Percentiles rank a stretch among this genome's conserved stretches.
These are phyloP conservation scores for Chloromyia formosa DNA, from an alignment of 2,888 invertebrate species.

Conservation along the genomic window DNA sequence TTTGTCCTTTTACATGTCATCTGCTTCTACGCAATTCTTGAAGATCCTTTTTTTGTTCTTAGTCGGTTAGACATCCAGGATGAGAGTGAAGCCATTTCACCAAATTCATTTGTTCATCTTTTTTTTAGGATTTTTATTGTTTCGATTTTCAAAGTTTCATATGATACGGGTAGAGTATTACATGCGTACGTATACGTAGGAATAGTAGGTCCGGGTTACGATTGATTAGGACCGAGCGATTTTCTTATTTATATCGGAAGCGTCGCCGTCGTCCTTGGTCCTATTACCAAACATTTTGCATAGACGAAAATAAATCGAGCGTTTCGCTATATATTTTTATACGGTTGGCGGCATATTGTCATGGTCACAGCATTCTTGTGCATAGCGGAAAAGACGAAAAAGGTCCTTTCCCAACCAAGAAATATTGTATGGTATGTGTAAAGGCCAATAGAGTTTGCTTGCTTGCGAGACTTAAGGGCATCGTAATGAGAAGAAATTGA, in stretches of 20 bases:
- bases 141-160: neutral
- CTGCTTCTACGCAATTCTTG: neutral
- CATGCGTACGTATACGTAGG: neutral
- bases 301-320: neutral
- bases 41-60: neutral
- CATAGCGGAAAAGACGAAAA: no score
- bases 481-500: constrained; percentile 10
- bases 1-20: neutral
- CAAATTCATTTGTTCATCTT: no score
- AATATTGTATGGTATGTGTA: no score
- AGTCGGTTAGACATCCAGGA: no score
- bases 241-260: no score
- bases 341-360: neutral
- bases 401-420: no score
- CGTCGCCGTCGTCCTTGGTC: neutral
- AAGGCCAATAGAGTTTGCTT: neutral
- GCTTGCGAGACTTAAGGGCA: neutral
- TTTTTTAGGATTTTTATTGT: neutral
- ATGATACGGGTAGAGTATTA: neutral
- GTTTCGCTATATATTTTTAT: neutral
- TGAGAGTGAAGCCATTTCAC: no score
- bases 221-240: neutral
- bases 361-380: neutral
- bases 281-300: neutral
- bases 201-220: neutral